A percentile compares a stretch with the other conserved stretches of the same genome.
Evolutionary conservation across 2,113 vertebrate species (phyloP).

Genomic region (Lichenostomus cassidix): DNA sequence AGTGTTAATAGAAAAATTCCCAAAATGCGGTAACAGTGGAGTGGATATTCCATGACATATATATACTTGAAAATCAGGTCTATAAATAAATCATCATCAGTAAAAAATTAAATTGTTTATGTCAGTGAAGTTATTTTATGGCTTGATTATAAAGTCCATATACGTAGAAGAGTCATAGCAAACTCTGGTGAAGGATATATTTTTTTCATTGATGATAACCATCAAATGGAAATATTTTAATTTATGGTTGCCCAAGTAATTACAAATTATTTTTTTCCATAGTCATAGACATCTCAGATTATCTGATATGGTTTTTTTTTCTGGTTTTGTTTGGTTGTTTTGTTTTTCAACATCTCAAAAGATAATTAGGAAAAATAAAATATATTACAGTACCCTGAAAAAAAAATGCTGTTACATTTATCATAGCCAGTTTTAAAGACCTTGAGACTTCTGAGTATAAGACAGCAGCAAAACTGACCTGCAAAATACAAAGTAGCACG

Average conservation of each 20-base stretch:
- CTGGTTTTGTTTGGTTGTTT: neutral
- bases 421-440: neutral
- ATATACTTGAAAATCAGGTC: neutral
- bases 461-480: neutral
- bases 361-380: neutral
- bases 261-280: neutral
- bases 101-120: neutral
- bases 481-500: neutral
- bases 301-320: neutral
- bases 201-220: neutral
- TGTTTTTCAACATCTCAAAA: neutral
- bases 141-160: neutral
- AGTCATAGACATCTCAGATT: neutral
- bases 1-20: neutral
- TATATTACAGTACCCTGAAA: neutral
- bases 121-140: neutral
- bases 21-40: neutral
- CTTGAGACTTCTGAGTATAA: neutral
- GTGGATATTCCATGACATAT: neutral
- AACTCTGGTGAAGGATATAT: neutral
- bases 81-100: neutral
- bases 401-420: neutral
- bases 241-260: neutral
- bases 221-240: neutral
- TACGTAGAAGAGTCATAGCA: neutral